Conservation (phyloP, 1,140 invertebrate genomes). For the Teleogryllus occipitalis region DNA sequence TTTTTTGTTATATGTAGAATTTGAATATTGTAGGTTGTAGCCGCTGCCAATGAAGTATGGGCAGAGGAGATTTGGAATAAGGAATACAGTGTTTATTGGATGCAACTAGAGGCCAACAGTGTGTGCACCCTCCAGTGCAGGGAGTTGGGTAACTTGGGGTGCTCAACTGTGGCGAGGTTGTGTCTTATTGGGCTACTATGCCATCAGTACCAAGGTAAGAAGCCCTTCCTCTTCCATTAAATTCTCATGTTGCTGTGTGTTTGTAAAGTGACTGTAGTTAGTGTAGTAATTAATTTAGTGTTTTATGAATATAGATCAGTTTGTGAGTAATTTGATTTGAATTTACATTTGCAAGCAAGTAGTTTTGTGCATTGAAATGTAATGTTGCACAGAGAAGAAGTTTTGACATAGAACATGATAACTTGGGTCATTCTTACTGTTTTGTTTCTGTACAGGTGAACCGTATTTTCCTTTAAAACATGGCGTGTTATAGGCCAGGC, state of each 20-base stretch:
- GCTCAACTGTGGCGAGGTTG: conserved; percentile 14
- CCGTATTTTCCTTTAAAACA: not conserved
- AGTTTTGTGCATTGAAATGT: no score
- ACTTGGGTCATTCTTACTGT: not conserved
- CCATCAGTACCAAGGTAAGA: conserved; percentile 25
- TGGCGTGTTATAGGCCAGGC: conserved; percentile 55
- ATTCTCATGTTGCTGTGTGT: not conserved
- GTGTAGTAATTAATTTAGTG: not conserved
- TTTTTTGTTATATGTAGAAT: not conserved
- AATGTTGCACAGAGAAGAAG: no score
- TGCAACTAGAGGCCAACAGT: conserved; percentile 12
- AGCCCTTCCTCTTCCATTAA: not conserved
- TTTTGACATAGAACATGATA: no score
- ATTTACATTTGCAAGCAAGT: not conserved
- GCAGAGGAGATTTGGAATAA: conserved; percentile 16
- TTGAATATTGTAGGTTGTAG: conserved; percentile 7
- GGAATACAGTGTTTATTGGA: conserved; percentile 8
- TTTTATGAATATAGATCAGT: not conserved
- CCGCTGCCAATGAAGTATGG: conserved; percentile 10
- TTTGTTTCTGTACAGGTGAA: not conserved
- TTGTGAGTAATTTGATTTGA: not conserved
- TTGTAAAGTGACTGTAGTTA: not conserved
- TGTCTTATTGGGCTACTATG: conserved; percentile 18
- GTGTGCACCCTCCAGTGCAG: conserved; percentile 11
- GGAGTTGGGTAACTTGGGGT: conserved; percentile 15